Percentiles rank a stretch among this genome's conserved stretches.
Evolutionary conservation across 1,140 invertebrate species (phyloP).

Genomic region (Belonocnema kinseyi): DNA sequence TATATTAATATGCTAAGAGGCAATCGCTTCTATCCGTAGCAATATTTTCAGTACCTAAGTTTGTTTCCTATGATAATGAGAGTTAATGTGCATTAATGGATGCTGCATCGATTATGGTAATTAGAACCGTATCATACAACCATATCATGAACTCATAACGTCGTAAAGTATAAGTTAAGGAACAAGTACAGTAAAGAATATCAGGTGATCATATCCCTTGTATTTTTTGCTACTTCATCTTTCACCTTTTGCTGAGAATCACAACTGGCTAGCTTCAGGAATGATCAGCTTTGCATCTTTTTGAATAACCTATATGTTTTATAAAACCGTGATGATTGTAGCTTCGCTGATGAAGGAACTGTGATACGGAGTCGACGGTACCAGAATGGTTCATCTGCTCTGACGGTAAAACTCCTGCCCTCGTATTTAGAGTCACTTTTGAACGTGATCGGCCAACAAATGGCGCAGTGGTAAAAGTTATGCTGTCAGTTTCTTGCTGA

Average conservation of each 20-base stretch:
- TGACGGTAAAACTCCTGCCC: not conserved
- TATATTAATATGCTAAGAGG: not conserved
- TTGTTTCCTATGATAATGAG: constrained; percentile 13
- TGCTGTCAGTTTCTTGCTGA: constrained; percentile 32
- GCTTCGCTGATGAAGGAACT: not conserved
- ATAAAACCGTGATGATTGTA: not conserved
- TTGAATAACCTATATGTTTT: not conserved
- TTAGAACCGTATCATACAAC: not conserved
- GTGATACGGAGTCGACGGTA: not conserved
- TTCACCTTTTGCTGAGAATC: not conserved
- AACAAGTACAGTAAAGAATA: not conserved
- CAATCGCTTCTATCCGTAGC: not conserved
- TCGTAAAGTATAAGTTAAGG: not conserved
- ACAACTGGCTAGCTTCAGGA: not conserved
- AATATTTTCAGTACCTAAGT: not conserved
- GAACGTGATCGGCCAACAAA: constrained; percentile 13
- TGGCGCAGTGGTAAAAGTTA: constrained; percentile 35
- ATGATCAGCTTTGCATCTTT: not conserved
- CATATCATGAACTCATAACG: not conserved
- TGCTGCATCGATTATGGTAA: not conserved
- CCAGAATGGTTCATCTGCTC: not conserved
- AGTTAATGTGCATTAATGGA: constrained; percentile 8
- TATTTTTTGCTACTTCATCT: no score
- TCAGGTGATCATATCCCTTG: no score
- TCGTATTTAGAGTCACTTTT: not conserved